These are phyloP conservation scores for Leptatherina wallacei DNA, from an alignment of 2,797 vertebrate genomes.

Conservation along the genomic window DNA sequence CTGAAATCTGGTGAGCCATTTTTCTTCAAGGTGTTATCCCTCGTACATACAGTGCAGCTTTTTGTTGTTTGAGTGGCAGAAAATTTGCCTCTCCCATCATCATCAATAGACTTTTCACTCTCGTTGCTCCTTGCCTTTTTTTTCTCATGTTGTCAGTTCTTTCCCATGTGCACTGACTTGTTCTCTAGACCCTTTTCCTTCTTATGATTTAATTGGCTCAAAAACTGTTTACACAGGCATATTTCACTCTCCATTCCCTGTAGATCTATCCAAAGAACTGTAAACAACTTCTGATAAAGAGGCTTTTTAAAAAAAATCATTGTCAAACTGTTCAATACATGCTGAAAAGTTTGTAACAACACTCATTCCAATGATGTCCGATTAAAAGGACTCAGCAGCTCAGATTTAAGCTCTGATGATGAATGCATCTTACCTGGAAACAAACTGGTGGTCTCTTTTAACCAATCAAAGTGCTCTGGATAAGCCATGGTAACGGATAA, in stretches of 20 bases:
- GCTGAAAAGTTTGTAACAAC: conserved; percentile 28
- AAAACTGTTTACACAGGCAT: conserved; percentile 55
- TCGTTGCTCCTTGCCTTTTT: conserved; percentile 1
- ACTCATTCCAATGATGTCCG: conserved; percentile 21
- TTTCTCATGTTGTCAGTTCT: conserved; percentile 27
- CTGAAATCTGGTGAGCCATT: background rate
- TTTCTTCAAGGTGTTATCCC: background rate
- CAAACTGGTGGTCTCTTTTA: conserved; percentile 61
- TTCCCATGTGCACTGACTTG: conserved; percentile 49
- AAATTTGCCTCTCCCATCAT: conserved; percentile 14
- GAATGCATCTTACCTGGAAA: conserved; percentile 74
- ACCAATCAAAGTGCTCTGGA: conserved; percentile 62
- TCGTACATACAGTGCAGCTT: conserved; percentile 5
- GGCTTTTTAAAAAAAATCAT: conserved; percentile 13
- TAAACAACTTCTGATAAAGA: conserved; percentile 54
- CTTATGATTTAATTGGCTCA: conserved; percentile 60
- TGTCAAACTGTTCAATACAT: conserved; percentile 27
- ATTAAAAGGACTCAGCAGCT: conserved; percentile 17
- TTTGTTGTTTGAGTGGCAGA: conserved; percentile 7
- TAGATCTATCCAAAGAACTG: conserved; percentile 29
- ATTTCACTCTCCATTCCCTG: conserved; percentile 46
- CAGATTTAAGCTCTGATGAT: conserved; percentile 5
- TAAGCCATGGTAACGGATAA: conserved; percentile 59
- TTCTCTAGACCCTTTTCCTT: conserved; percentile 43
- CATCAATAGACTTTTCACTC: conserved; percentile 22